Evolutionary conservation across 2,888 invertebrate species (phyloP).

Genomic region (Lagria hirta): DNA sequence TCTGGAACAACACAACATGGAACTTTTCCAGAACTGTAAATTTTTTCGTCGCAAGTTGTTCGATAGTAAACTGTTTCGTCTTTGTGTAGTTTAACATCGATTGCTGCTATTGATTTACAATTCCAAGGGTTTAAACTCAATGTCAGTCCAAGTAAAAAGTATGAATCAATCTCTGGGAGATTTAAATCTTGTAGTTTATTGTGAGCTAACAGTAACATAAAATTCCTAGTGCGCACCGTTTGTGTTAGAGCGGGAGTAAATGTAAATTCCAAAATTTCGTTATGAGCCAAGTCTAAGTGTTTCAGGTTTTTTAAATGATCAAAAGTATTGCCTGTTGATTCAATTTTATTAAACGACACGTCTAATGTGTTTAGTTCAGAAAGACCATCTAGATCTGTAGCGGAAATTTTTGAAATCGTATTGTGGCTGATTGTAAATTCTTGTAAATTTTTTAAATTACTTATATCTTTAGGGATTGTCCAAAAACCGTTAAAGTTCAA

Average conservation of each 20-base stretch:
- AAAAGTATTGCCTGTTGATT: background rate
- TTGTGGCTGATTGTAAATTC: conserved; percentile 2
- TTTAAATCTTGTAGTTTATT: background rate
- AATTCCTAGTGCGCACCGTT: too few species aligned
- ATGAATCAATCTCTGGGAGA: background rate
- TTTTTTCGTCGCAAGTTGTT: too few species aligned
- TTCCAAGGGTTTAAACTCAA: conserved; percentile 2
- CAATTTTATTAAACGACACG: conserved; percentile 1
- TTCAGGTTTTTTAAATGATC: background rate
- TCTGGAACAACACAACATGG: too few species aligned
- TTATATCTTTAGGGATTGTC: background rate
- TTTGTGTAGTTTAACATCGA: too few species aligned
- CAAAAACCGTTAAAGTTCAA: background rate
- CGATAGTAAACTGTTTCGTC: too few species aligned
- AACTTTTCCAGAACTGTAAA: too few species aligned
- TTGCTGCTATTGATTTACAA: too few species aligned
- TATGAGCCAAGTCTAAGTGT: background rate
- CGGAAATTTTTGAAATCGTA: background rate
- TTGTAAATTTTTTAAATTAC: background rate
- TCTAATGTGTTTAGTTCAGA: background rate
- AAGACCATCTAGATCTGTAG: background rate
- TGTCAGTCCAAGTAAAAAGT: background rate
- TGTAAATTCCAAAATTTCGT: conserved; percentile 1
- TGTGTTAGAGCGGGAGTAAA: background rate
- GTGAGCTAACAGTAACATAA: background rate